A percentile compares a stretch with the other conserved stretches of the same genome.
Conservation (phyloP, 2,888 invertebrate species). For the Phaonia tiefii region DNA sequence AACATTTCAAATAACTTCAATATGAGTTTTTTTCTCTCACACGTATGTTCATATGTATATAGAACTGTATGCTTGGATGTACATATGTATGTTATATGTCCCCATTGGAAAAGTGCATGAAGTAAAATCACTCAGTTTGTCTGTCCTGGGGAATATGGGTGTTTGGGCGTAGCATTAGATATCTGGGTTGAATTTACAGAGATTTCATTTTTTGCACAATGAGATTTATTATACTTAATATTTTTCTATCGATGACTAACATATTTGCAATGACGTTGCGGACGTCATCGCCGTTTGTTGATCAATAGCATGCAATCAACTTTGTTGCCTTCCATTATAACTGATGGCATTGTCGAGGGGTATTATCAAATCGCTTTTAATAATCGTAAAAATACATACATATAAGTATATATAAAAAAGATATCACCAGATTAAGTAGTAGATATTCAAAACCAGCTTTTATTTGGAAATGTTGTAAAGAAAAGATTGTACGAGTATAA, state of each 20-base stretch:
- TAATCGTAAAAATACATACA: not conserved
- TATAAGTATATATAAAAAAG: too few relatives aligned
- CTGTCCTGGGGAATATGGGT: not conserved
- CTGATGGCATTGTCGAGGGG: not conserved
- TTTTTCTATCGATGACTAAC: slow-evolving; percentile 5
- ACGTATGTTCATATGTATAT: too few relatives aligned
- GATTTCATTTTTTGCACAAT: slow-evolving; percentile 19
- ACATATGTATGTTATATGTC: too few relatives aligned
- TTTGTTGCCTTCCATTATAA: slow-evolving; percentile 4
- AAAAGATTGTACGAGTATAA: too few relatives aligned
- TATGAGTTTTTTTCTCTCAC: slow-evolving; percentile 11
- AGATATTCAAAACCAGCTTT: too few relatives aligned
- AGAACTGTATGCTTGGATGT: too few relatives aligned
- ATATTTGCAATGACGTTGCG: not conserved
- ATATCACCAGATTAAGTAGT: too few relatives aligned
- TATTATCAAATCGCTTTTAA: not conserved
- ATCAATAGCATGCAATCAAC: slow-evolving; percentile 31
- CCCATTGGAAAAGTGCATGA: slow-evolving; percentile 9
- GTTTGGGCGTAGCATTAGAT: not conserved
- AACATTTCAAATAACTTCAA: slow-evolving; percentile 33
- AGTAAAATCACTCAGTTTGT: slow-evolving; percentile 3
- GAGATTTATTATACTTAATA: slow-evolving; percentile 38
- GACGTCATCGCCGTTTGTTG: not conserved
- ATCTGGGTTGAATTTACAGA: slow-evolving; percentile 15
- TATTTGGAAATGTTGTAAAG: too few relatives aligned